Conservation (phyloP, 2,113 vertebrate genomes). For the Ciconia boyciana region DNA sequence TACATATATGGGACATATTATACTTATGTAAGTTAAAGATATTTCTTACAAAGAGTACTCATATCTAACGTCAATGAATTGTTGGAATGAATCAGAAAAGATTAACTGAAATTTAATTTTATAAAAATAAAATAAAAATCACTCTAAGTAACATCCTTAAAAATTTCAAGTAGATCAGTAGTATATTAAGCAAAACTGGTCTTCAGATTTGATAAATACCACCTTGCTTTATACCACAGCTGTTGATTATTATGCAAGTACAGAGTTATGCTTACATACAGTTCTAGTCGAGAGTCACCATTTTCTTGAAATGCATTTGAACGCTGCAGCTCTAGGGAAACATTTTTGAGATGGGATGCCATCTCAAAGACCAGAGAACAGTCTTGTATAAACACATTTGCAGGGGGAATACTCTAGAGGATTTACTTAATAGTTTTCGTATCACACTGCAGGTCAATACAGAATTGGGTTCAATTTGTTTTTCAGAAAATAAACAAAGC, state of each 20-base stretch:
- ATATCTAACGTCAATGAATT: neutral
- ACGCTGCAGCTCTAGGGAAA: neutral
- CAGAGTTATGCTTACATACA: neutral
- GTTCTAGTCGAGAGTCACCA: neutral
- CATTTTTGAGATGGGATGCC: neutral
- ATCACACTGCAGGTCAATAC: neutral
- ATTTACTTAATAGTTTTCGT: neutral
- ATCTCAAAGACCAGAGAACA: neutral
- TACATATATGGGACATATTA: neutral
- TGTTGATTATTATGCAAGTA: neutral
- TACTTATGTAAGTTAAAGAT: neutral
- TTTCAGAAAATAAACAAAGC: neutral
- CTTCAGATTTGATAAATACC: neutral
- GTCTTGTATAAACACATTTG: neutral
- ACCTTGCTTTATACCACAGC: neutral
- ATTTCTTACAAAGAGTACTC: neutral
- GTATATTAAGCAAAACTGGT: neutral
- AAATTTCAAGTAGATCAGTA: neutral
- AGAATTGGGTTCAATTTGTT: neutral
- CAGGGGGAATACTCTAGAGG: neutral
- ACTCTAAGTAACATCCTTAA: neutral
- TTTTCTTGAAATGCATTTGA: neutral
- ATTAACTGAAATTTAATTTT: neutral
- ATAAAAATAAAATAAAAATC: neutral
- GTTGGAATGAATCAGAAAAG: neutral